Conservation (phyloP, 1,140 invertebrate species). For the Trichoplusia ni region DNA sequence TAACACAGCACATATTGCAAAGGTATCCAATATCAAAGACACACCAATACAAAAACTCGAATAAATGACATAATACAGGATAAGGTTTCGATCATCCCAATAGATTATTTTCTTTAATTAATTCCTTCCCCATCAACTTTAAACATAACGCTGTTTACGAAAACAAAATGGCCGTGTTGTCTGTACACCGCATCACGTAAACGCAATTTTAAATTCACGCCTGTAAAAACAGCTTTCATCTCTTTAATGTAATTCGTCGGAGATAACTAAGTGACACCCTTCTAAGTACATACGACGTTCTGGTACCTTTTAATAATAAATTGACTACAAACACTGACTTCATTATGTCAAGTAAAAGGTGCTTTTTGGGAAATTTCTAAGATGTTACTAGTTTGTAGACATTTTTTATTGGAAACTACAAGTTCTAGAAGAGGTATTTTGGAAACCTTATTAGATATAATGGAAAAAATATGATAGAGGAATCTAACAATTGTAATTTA, state of each 20-base stretch:
- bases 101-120: slow-evolving; percentile 20
- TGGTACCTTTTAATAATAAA: slow-evolving; percentile 22
- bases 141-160: slow-evolving; percentile 34
- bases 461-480: too few species aligned
- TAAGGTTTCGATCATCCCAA: too few species aligned
- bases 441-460: too few species aligned
- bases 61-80: too few species aligned
- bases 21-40: too few species aligned
- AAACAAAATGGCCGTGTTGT: slow-evolving; percentile 37
- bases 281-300: slow-evolving; percentile 19
- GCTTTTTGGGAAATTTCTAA: background rate
- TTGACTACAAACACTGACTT: slow-evolving; percentile 2
- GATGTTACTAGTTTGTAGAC: too few species aligned
- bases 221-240: slow-evolving; percentile 66
- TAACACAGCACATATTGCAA: too few species aligned
- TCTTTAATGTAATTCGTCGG: slow-evolving; percentile 59
- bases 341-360: background rate
- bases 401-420: too few species aligned
- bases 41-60: too few species aligned
- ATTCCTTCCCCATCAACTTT: background rate
- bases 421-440: too few species aligned
- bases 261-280: slow-evolving; percentile 51
- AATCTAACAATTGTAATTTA: too few species aligned
- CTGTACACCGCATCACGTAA: slow-evolving; percentile 42
- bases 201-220: slow-evolving; percentile 68